A percentile compares a stretch with the other conserved stretches of the same genome.
Conservation (phyloP, 2,888 invertebrate species). For the Vesta saturnalis region DNA sequence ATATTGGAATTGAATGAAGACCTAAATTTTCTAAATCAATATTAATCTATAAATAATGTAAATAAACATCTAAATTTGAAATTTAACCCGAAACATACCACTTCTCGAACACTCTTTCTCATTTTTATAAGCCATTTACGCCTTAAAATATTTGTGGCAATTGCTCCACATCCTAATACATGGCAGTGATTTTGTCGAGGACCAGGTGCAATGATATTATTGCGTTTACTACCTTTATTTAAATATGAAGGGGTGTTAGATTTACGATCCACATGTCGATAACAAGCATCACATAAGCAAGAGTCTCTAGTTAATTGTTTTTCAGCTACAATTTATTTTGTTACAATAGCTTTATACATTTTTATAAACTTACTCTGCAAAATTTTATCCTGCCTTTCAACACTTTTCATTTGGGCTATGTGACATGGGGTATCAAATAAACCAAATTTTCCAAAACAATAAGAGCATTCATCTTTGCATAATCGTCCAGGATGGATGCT, state of each 20-base stretch:
- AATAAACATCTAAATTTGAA: slow-evolving; percentile 2
- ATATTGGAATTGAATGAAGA: slow-evolving; percentile 75
- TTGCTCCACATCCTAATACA: slow-evolving; percentile 70
- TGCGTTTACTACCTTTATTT: slow-evolving; percentile 60
- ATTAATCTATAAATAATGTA: slow-evolving; percentile 62
- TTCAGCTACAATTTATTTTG: slow-evolving; percentile 67
- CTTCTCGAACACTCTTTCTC: slow-evolving; percentile 73
- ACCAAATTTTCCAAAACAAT: slow-evolving; percentile 89
- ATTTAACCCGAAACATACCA: slow-evolving; percentile 57
- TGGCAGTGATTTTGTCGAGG: slow-evolving; percentile 67
- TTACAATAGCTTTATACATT: neutral
- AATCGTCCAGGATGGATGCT: slow-evolving; percentile 85
- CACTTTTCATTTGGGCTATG: slow-evolving; percentile 85
- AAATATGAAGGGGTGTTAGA: slow-evolving; percentile 77
- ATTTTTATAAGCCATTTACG: slow-evolving; percentile 80
- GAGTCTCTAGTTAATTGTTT: slow-evolving; percentile 85
- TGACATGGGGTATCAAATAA: slow-evolving; percentile 88
- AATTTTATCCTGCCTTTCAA: slow-evolving; percentile 83
- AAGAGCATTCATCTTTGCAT: slow-evolving; percentile 87
- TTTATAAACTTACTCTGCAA: slow-evolving; percentile 69
- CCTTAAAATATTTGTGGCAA: slow-evolving; percentile 72
- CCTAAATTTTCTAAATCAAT: slow-evolving; percentile 71
- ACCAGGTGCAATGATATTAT: slow-evolving; percentile 57
- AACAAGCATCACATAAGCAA: slow-evolving; percentile 88
- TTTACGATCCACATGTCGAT: slow-evolving; percentile 84